phyloP scores from a whole-genome alignment of 2,888 invertebrate genomes.

The Drosophila robusta region DNA sequence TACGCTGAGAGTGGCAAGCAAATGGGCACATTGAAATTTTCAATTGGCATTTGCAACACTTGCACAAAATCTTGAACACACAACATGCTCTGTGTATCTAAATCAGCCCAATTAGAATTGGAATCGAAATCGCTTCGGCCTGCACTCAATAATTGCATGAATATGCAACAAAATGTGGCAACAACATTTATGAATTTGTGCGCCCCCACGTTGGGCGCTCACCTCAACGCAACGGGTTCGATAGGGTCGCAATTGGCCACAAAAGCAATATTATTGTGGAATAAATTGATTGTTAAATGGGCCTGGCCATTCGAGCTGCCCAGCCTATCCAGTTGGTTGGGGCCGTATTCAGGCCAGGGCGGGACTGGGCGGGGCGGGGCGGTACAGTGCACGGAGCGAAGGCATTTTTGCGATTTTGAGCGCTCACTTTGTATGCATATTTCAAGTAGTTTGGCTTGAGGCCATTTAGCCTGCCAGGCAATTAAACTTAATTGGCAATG shows the following conservation, averaged over 20 bases:
- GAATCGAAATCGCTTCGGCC: constrained; percentile 26
- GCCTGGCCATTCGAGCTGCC: constrained; percentile 8
- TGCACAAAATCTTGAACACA: constrained; percentile 20
- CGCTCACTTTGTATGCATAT: constrained; percentile 70
- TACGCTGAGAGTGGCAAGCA: constrained; percentile 6
- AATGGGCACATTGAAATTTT: constrained; percentile 15
- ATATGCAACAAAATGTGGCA: constrained; percentile 66
- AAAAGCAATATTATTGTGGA: constrained; percentile 70
- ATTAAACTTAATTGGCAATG: constrained; percentile 78
- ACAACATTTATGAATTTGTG: constrained; percentile 47
- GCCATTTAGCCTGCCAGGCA: constrained; percentile 59
- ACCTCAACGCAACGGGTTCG: constrained; percentile 13
- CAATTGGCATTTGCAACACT: constrained; percentile 38
- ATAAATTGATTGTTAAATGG: constrained; percentile 82
- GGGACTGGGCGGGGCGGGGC: background rate
- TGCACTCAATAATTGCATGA: constrained; percentile 62
- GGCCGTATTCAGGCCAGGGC: background rate
- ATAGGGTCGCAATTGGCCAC: constrained; percentile 21
- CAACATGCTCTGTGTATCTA: constrained; percentile 30
- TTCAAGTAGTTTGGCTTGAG: constrained; percentile 61
- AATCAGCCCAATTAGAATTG: constrained; percentile 67
- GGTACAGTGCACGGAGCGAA: background rate
- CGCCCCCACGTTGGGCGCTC: constrained; percentile 1
- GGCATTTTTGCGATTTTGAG: constrained; percentile 38
- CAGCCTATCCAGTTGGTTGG: background rate